A percentile compares a stretch with the other conserved stretches of the same genome.
Evolutionary conservation across 1,140 invertebrate genomes (phyloP).

Genomic region (Mercenaria mercenaria): DNA sequence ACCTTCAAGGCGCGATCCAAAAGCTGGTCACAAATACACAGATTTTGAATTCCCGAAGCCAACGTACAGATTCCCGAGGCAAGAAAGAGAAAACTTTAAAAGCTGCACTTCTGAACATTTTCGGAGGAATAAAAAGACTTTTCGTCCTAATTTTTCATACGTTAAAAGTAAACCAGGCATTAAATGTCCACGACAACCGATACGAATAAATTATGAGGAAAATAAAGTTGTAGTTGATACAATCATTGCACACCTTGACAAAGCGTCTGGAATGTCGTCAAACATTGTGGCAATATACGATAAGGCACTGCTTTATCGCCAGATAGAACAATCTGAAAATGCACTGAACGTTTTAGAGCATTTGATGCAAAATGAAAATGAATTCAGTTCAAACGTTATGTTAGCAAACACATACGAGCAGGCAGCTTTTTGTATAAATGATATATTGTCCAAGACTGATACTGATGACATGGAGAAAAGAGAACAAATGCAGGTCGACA

Average conservation of each 20-base stretch:
- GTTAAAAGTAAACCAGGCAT: neutral
- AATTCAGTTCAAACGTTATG: neutral
- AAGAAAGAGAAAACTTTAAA: too few species aligned
- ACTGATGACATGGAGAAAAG: too few species aligned
- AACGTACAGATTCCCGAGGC: too few species aligned
- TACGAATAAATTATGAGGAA: neutral
- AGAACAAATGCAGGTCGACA: neutral
- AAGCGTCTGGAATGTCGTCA: neutral
- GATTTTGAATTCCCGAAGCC: too few species aligned
- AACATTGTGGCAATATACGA: slow-evolving; percentile 9
- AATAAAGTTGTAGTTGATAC: neutral
- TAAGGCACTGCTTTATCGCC: neutral
- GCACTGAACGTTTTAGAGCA: neutral
- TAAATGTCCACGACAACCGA: slow-evolving; percentile 19
- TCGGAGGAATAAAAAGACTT: too few species aligned
- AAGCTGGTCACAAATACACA: too few species aligned
- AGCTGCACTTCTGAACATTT: too few species aligned
- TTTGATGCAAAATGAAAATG: neutral
- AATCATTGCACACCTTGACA: neutral
- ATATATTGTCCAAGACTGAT: neutral
- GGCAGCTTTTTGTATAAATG: slow-evolving; percentile 1
- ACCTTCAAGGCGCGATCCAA: too few species aligned
- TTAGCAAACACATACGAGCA: slow-evolving; percentile 21
- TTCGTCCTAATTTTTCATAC: too few species aligned
- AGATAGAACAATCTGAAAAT: neutral